A percentile compares a stretch with the other conserved stretches of the same genome.
Evolutionary conservation across 2,888 invertebrate species (phyloP).

Genomic region (Hydroisotoma schaefferi): DNA sequence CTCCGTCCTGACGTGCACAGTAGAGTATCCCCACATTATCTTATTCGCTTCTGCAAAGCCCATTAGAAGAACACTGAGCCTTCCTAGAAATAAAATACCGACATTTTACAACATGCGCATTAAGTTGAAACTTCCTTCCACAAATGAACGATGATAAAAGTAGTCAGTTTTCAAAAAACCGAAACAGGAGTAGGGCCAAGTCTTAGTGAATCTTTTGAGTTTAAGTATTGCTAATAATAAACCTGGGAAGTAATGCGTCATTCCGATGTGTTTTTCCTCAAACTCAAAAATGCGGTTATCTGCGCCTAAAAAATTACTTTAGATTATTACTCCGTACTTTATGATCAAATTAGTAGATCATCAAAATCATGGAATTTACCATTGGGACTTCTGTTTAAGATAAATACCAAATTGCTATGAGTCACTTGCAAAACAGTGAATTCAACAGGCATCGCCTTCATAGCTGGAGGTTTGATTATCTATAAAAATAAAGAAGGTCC

Average conservation of each 20-base stretch:
- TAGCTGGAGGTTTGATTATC: not conserved
- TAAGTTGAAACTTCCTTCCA: too few species aligned
- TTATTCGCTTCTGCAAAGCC: too few species aligned
- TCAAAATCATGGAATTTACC: not conserved
- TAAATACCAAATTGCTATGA: not conserved
- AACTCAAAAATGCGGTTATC: too few species aligned
- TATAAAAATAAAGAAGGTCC: not conserved
- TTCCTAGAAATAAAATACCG: not conserved
- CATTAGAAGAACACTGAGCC: too few species aligned
- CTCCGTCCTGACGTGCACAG: not conserved
- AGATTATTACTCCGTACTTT: not conserved
- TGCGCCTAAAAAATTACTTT: not conserved
- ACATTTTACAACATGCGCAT: too few species aligned
- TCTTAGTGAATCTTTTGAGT: too few species aligned
- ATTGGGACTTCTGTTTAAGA: not conserved
- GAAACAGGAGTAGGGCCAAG: too few species aligned
- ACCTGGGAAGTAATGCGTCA: slow-evolving; percentile 39
- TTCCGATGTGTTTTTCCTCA: slow-evolving; percentile 22
- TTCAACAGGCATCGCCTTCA: not conserved
- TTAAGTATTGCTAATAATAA: too few species aligned
- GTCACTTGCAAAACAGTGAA: not conserved
- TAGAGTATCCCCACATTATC: slow-evolving; percentile 22
- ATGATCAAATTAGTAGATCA: not conserved
- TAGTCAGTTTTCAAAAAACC: too few species aligned
- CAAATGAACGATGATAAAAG: too few species aligned